Evolutionary conservation across 2,888 invertebrate genomes (phyloP).

Genomic region (Tinea trinotella): DNA sequence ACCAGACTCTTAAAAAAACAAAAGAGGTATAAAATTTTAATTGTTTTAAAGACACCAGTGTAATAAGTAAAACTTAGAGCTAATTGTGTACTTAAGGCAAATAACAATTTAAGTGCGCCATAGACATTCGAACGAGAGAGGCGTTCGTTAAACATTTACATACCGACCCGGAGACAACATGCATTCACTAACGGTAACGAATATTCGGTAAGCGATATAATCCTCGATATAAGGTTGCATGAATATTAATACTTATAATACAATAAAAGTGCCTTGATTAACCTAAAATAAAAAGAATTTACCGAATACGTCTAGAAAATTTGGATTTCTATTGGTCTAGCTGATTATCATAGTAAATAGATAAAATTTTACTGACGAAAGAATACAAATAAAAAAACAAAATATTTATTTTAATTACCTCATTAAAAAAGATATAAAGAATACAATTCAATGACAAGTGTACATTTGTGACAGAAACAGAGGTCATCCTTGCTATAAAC

Average conservation of each 20-base stretch:
- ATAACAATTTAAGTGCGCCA: slow-evolving; percentile 57
- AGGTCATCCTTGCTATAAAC: background rate
- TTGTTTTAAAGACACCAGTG: slow-evolving; percentile 23
- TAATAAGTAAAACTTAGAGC: slow-evolving; percentile 57
- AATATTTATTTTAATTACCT: no score
- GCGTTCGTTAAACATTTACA: slow-evolving; percentile 59
- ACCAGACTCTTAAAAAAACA: no score
- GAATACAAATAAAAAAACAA: no score
- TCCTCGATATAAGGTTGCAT: no score
- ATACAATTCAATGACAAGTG: background rate
- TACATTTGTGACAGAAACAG: background rate
- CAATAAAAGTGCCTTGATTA: no score
- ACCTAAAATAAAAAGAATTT: no score
- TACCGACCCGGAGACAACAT: slow-evolving; percentile 30
- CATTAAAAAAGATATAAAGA: background rate
- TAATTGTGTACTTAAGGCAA: slow-evolving; percentile 60
- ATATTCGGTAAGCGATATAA: background rate
- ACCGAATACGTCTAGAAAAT: no score
- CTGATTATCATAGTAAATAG: no score
- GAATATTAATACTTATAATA: no score
- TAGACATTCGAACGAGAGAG: slow-evolving; percentile 41
- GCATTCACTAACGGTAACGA: slow-evolving; percentile 5
- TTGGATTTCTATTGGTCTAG: no score
- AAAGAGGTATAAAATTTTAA: background rate
- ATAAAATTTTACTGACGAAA: no score